Base-by-base conservation (phyloP, 2,797 vertebrate genomes). In the Valencia hispanica region DNA sequence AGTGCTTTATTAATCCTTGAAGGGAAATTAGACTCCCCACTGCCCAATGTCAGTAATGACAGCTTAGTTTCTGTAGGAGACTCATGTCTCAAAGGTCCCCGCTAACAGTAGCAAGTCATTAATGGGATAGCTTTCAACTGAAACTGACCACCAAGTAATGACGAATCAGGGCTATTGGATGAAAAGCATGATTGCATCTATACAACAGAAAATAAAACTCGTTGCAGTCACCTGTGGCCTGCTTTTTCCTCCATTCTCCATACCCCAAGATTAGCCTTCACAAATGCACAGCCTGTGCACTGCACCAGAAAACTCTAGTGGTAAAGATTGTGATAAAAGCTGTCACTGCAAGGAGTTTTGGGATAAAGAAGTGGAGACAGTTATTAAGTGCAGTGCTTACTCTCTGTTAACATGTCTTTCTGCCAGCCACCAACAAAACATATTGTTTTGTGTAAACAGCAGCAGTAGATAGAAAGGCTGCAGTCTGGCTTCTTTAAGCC, bases 281-380 rank as follows among this genome's bases (percentile, higher is more conserved):
- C 34, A 59, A 66, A 70, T 79, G 82, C 71, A 50, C 78, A 84
- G 78, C 81, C 57, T 73, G 70, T 74, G 70, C 70, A 74, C n/a
- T 39, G 79, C 34, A 61, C 79, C 72, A 30, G 72, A 74, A 34
- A 63, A 69, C 63, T 75, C 68, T 63, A 77, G 70, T 68, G 48
- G 80, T 59, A 3, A 69, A 77, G 80, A 48, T 0, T 61, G 48
- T 86, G 82, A 90, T 87, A 75, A 86, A 76, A 90, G 82, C 77
- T 87, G 87, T 85, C 86, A 81, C 81, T 77, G 75, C 78, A 43
- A 75, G 75, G 86, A 84, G 87, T 91, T 92, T 84, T 86, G 78
- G 84, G 84, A 88, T 75, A 88, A 83, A 89, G 73, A 66, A 43
- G 66, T 45, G 51, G 25, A 15, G 74, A 77, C 39, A 63, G 78